Conservation (phyloP, 2,888 invertebrate species). For the Hetaerina titia region DNA sequence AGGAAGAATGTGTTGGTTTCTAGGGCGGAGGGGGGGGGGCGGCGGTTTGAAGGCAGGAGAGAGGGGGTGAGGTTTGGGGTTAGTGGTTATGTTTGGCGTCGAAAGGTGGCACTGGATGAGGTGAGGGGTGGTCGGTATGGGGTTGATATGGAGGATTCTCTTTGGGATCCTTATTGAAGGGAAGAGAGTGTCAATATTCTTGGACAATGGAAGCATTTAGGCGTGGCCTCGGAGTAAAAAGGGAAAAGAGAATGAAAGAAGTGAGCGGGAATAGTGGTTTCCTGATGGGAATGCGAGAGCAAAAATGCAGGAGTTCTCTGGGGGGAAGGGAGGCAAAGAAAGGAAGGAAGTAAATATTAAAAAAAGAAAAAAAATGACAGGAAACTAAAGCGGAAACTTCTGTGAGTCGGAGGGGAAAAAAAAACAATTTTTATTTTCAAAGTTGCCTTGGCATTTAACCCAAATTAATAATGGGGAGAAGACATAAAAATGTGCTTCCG, state of each 20-base stretch:
- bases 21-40: not conserved
- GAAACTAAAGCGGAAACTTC: not conserved
- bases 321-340: not conserved
- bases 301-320: not conserved
- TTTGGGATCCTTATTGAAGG: constrained; percentile 38
- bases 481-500: not conserved
- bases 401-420: not conserved
- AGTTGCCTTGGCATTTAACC: not conserved
- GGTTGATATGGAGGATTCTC: not conserved
- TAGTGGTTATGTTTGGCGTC: not conserved
- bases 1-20: not conserved
- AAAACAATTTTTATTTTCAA: not conserved
- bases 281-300: not conserved
- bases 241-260: not conserved
- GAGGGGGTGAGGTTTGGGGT: not conserved
- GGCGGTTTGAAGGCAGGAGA: not conserved
- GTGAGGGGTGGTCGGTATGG: not conserved
- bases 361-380: not conserved
- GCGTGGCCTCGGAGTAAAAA: not conserved
- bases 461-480: not conserved
- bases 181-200: constrained; percentile 54
- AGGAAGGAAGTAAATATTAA: not conserved
- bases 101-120: constrained; percentile 39
- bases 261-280: not conserved
- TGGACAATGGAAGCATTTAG: constrained; percentile 57